Evolutionary conservation across 2,113 vertebrate genomes (phyloP).

Genomic region (Centropus bengalensis): DNA sequence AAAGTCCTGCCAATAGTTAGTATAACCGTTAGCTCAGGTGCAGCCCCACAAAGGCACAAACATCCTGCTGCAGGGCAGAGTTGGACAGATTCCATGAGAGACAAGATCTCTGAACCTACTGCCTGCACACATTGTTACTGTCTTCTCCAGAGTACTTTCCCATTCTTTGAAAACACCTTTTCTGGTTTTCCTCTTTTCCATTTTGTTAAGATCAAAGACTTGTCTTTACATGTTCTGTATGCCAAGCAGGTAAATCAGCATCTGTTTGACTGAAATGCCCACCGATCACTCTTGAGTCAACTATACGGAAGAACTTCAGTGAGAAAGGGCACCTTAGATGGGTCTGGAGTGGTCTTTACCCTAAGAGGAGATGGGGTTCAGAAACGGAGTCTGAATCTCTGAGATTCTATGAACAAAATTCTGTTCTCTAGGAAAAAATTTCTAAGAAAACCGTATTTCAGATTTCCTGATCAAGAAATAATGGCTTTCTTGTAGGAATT

Average conservation of each 20-base stretch:
- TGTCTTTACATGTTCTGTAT: neutral
- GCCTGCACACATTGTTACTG: neutral
- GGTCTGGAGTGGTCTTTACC: neutral
- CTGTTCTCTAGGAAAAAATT: neutral
- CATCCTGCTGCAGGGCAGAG: neutral
- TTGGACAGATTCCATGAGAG: neutral
- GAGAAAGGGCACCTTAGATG: neutral
- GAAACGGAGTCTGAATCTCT: neutral
- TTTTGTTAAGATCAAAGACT: neutral
- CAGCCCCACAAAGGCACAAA: neutral
- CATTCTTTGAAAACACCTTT: neutral
- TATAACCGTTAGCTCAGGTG: neutral
- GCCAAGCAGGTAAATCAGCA: neutral
- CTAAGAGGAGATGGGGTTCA: neutral
- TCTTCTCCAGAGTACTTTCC: neutral
- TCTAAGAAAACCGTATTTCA: conserved; percentile 28
- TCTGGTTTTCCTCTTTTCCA: neutral
- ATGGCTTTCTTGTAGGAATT: neutral
- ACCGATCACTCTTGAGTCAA: neutral
- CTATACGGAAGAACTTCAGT: neutral
- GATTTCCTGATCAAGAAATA: neutral
- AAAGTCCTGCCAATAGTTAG: neutral
- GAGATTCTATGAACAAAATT: neutral
- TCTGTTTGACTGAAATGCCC: neutral
- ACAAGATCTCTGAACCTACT: accelerated